Evolutionary conservation across 2,797 vertebrate genomes (phyloP).

Genomic region (Lateolabrax maculatus): DNA sequence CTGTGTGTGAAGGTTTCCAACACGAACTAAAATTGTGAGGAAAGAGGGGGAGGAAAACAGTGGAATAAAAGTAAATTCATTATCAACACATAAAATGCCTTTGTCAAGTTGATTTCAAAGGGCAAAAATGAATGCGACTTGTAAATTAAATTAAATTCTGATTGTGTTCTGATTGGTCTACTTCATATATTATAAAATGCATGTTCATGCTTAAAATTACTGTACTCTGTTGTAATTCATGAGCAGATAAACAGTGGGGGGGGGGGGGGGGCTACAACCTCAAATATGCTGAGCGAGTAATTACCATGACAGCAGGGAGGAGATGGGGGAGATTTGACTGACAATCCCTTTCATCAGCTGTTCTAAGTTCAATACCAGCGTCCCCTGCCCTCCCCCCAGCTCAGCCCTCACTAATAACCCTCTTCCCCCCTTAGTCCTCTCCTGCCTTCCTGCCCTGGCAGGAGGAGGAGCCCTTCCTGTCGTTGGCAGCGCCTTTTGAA

Average conservation of each 20-base stretch:
- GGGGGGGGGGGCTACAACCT: slow-evolving; percentile 11
- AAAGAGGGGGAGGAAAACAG: slow-evolving; percentile 12
- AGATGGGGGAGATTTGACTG: slow-evolving; percentile 65
- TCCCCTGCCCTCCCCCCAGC: slow-evolving; percentile 15
- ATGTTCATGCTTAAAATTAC: slow-evolving; percentile 15
- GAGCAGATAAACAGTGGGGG: slow-evolving; percentile 28
- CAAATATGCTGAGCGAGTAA: slow-evolving; percentile 75
- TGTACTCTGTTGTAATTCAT: slow-evolving; percentile 34
- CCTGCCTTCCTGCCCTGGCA: slow-evolving; percentile 79
- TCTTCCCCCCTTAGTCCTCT: slow-evolving; percentile 68
- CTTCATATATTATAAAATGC: not conserved
- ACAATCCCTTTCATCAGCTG: slow-evolving; percentile 82
- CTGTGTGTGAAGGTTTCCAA: slow-evolving; percentile 45
- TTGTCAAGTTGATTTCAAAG: not conserved
- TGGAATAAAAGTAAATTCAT: slow-evolving; percentile 4
- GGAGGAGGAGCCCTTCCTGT: slow-evolving; percentile 85
- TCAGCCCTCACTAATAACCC: slow-evolving; percentile 67
- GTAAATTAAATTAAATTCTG: slow-evolving; percentile 5
- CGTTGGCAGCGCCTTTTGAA: slow-evolving; percentile 78
- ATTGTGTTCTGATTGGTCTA: not conserved
- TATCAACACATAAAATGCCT: not conserved
- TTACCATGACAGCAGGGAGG: slow-evolving; percentile 72
- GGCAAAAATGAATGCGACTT: not conserved
- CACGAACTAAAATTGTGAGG: slow-evolving; percentile 22
- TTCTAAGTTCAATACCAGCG: slow-evolving; percentile 80